Percentiles rank a stretch among this genome's conserved stretches.
These are phyloP conservation scores for Troglohyphantes excavatus DNA, from an alignment of 2,888 invertebrate genomes.

Conservation along the genomic window DNA sequence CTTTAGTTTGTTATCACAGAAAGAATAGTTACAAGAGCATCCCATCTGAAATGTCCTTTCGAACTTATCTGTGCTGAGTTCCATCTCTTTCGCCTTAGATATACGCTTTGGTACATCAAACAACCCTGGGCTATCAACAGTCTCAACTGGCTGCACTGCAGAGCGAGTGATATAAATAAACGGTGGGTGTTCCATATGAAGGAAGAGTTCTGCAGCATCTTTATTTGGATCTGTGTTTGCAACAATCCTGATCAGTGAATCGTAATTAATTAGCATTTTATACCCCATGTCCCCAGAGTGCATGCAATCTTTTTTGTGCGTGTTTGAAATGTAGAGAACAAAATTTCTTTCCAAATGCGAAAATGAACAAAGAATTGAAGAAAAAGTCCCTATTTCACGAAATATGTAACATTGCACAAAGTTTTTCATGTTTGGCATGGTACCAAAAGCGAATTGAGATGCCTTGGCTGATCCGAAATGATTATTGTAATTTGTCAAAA, in stretches of 20 bases:
- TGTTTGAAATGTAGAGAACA: constrained; percentile 48
- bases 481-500: constrained; percentile 3
- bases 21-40: constrained; percentile 61
- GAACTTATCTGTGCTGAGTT: constrained; percentile 42
- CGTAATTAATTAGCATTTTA: constrained; percentile 58
- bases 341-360: constrained; percentile 63
- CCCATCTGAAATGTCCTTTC: constrained; percentile 62
- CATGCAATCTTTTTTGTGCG: constrained; percentile 18
- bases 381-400: background rate
- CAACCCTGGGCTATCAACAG: background rate
- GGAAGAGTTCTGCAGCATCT: constrained; percentile 44
- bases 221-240: constrained; percentile 32
- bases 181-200: constrained; percentile 69
- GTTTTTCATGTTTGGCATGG: constrained; percentile 43
- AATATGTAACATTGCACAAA: constrained; percentile 52
- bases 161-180: constrained; percentile 31
- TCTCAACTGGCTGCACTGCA: background rate
- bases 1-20: constrained; percentile 25
- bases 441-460: constrained; percentile 73
- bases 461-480: constrained; percentile 36
- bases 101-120: background rate
- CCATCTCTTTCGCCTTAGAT: constrained; percentile 45
- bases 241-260: constrained; percentile 55
- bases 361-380: constrained; percentile 65
- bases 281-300: constrained; percentile 39